phyloP scores from a whole-genome alignment of 2,888 invertebrate genomes.

The Tachina grossa region DNA sequence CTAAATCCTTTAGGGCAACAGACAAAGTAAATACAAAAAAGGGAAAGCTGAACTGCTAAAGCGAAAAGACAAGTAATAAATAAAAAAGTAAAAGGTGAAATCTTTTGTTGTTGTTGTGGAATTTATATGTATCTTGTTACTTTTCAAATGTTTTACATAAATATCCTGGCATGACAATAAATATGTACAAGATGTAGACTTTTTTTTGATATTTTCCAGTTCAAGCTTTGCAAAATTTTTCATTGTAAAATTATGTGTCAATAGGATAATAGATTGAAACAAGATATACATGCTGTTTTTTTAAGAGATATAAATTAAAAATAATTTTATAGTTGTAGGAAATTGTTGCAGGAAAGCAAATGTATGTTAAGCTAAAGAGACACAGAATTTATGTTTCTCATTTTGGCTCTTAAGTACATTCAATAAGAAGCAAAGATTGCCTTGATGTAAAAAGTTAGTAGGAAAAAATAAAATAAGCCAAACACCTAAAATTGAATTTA shows the following conservation, averaged over 20 bases:
- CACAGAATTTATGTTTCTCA: too few species aligned
- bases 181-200: background rate
- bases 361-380: too few species aligned
- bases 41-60: background rate
- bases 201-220: background rate
- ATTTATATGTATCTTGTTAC: slow-evolving; percentile 24
- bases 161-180: background rate
- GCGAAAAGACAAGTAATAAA: background rate
- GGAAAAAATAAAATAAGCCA: too few species aligned
- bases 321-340: too few species aligned
- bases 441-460: too few species aligned
- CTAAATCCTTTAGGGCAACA: slow-evolving; percentile 59
- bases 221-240: background rate
- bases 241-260: background rate
- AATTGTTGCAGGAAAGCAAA: too few species aligned
- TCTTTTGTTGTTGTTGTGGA: background rate
- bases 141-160: slow-evolving; percentile 29
- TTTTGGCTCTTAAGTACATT: too few species aligned
- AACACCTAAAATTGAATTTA: too few species aligned
- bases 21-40: background rate
- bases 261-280: background rate
- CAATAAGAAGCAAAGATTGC: too few species aligned
- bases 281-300: background rate
- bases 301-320: too few species aligned
- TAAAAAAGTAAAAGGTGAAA: slow-evolving; percentile 19